A percentile compares a stretch with the other conserved stretches of the same genome.
Conservation (phyloP, 2,888 invertebrate species). For the Drosophila borborema region DNA sequence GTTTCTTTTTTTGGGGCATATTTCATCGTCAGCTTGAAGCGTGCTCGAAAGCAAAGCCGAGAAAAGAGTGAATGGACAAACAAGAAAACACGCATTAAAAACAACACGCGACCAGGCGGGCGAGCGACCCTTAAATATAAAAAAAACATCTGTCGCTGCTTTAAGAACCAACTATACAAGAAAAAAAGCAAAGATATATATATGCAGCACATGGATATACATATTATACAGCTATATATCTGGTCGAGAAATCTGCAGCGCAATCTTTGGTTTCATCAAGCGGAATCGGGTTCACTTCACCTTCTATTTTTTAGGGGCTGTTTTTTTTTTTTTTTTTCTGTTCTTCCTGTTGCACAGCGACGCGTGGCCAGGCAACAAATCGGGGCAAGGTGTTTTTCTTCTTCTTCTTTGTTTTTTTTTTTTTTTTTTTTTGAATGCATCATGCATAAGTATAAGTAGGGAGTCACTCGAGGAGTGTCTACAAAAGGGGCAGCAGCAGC, state of each 20-base stretch:
- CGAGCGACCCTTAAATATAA: constrained; percentile 45
- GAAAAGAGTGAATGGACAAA: constrained; percentile 34
- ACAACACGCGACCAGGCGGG: constrained; percentile 46
- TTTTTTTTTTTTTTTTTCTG: constrained; percentile 15
- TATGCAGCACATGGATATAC: neutral
- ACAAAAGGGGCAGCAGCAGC: constrained; percentile 30
- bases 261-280: constrained; percentile 50
- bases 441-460: constrained; percentile 17
- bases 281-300: constrained; percentile 12
- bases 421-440: constrained; percentile 40
- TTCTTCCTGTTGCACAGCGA: constrained; percentile 35
- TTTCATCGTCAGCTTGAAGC: constrained; percentile 17
- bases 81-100: constrained; percentile 44
- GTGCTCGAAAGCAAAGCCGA: constrained; percentile 20
- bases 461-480: constrained; percentile 46
- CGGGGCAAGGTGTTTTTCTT: constrained; percentile 45
- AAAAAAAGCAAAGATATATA: neutral
- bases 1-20: neutral
- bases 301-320: constrained; percentile 28
- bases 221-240: constrained; percentile 6
- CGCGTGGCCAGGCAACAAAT: constrained; percentile 69
- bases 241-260: constrained; percentile 52
- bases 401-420: neutral
- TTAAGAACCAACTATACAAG: constrained; percentile 17
- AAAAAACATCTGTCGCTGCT: constrained; percentile 53